Conservation (phyloP, 1,140 invertebrate species). For the Lepidurus packardi region DNA sequence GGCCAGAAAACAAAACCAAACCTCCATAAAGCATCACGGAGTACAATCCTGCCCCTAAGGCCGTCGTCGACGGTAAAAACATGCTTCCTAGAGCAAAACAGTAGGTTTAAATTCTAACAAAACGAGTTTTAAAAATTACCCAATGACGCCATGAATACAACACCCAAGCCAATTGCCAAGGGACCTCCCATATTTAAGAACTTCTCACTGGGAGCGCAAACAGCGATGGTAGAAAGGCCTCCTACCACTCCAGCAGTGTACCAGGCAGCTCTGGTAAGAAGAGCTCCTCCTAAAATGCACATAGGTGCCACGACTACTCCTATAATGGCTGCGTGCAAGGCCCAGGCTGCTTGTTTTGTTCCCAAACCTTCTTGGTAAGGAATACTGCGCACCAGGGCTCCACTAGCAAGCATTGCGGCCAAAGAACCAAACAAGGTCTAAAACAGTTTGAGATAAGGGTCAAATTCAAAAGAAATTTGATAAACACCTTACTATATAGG, state of each 20-base stretch:
- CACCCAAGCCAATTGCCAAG: slow-evolving; percentile 89
- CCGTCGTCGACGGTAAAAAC: slow-evolving; percentile 86
- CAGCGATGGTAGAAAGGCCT: slow-evolving; percentile 82
- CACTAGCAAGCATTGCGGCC: slow-evolving; percentile 84
- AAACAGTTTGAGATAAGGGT: slow-evolving; percentile 41
- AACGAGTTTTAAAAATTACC: slow-evolving; percentile 48
- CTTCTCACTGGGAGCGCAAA: slow-evolving; percentile 92
- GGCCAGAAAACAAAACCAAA: slow-evolving; percentile 49
- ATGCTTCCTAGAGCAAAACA: slow-evolving; percentile 53
- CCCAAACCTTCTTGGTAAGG: slow-evolving; percentile 78
- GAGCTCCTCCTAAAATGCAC: slow-evolving; percentile 80
- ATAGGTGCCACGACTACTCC: slow-evolving; percentile 89
- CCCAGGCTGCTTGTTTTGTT: slow-evolving; percentile 87
- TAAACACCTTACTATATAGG: slow-evolving; percentile 61
- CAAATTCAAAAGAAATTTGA: not conserved
- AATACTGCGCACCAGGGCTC: slow-evolving; percentile 68
- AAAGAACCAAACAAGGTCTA: slow-evolving; percentile 72
- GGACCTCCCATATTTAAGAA: slow-evolving; percentile 92
- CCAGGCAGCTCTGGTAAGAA: slow-evolving; percentile 81
- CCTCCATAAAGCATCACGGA: slow-evolving; percentile 92
- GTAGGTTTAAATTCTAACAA: not conserved
- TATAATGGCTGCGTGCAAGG: slow-evolving; percentile 78
- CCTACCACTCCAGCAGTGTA: slow-evolving; percentile 92
- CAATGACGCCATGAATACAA: slow-evolving; percentile 86
- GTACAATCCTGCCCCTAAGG: slow-evolving; percentile 80